phyloP scores from a whole-genome alignment of 1,140 invertebrate genomes.

The Bactericera cockerelli region DNA sequence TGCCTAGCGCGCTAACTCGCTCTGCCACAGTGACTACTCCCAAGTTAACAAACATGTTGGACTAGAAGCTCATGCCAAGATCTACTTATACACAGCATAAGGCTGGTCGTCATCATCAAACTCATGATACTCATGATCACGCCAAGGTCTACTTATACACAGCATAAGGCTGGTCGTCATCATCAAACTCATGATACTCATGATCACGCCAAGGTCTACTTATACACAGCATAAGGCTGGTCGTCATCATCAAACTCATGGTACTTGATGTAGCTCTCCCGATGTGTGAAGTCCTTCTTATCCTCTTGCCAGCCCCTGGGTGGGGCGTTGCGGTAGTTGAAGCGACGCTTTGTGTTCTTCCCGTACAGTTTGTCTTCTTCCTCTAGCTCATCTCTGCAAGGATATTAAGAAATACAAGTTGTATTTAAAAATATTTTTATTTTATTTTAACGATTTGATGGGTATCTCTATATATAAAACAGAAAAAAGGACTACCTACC shows the following conservation, averaged over 20 bases:
- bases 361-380: constrained; percentile 50
- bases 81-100: no score
- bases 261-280: constrained; percentile 54
- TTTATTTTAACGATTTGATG: no score
- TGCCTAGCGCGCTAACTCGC: no score
- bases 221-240: constrained; percentile 44
- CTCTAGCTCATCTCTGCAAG: constrained; percentile 48
- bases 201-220: no score
- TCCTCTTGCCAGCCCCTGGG: constrained; percentile 62
- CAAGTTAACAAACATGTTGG: no score
- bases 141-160: constrained; percentile 26
- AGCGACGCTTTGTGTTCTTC: constrained; percentile 39
- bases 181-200: constrained; percentile 32
- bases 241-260: constrained; percentile 39
- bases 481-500: no score
- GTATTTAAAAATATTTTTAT: no score
- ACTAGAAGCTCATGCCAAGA: no score
- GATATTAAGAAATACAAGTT: constrained; percentile 15
- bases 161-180: constrained; percentile 42
- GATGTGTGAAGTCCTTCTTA: constrained; percentile 61
- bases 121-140: no score
- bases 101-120: no score
- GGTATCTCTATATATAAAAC: no score
- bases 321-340: constrained; percentile 60
- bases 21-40: no score